These are phyloP conservation scores for Pangasianodon gigas DNA, from an alignment of 2,113 vertebrate genomes.

Conservation along the genomic window DNA sequence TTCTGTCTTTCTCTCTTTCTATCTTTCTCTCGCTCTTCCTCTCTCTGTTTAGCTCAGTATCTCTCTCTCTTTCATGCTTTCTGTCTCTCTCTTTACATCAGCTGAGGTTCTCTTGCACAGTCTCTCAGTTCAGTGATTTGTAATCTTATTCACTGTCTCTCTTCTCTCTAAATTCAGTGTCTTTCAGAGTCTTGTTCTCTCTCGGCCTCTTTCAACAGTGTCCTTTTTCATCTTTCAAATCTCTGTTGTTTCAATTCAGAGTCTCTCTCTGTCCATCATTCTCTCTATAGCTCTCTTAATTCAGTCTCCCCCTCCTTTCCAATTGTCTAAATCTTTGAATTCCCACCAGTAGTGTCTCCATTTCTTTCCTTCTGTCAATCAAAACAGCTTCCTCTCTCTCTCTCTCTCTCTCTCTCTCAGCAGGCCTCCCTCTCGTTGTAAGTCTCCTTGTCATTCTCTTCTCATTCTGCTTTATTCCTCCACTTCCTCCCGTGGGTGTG, in stretches of 20 bases:
- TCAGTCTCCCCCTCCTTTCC: not conserved
- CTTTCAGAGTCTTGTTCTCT: not conserved
- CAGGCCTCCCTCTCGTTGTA: not conserved
- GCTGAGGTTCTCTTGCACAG: too few species aligned
- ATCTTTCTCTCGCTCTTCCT: not conserved
- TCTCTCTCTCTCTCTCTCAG: not conserved
- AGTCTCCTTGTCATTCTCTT: not conserved
- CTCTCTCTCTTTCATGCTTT: not conserved
- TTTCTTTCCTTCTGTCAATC: not conserved
- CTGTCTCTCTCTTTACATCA: not conserved
- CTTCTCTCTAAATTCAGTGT: not conserved
- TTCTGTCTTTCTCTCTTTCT: not conserved
- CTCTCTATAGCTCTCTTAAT: not conserved
- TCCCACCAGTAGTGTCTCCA: not conserved
- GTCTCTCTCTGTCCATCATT: not conserved
- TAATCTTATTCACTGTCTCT: not conserved
- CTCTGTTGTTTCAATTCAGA: not conserved
- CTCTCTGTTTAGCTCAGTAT: too few species aligned
- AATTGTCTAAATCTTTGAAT: constrained; percentile 1
- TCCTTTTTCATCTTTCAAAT: not conserved
- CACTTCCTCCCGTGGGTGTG: not conserved
- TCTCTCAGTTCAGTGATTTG: not conserved
- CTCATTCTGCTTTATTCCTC: not conserved
- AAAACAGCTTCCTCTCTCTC: not conserved
- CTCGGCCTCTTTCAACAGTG: not conserved